Evolutionary conservation across 2,113 vertebrate species (phyloP), one percentile per base, ranked within the genome.

Genomic region (Noturus placidus): DNA sequence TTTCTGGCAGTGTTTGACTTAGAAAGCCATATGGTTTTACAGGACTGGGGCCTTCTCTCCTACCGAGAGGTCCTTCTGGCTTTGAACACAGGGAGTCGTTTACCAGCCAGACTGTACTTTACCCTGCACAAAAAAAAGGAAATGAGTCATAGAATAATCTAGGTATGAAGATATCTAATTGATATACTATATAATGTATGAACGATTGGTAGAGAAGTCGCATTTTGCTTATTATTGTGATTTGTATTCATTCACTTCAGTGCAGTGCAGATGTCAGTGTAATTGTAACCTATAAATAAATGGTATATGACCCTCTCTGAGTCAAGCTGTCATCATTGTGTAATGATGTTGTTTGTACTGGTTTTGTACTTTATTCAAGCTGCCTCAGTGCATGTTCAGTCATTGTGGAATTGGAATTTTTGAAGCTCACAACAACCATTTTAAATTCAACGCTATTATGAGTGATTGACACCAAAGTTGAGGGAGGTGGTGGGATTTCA

Each of bases 31-130:
- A 86, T 86, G 84, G 80, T 69, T 89, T 86, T 83, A 77, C 80
- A 81, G 70, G 61, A 78, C 87, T 54, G 38, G 65, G 82, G 74
- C 72, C 76, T 80, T 87, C 67, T 78, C 78, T 69, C 90, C 86
- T 20, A 82, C 79, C 74, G 90, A 74, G 83, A 69, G 63, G 30
- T 87, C 87, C 89, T 90, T 81, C 87, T 87, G 89, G 74, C 85
- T 87, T 83, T 76, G n/a, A 78, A 87, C 67, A 84, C 69, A 52
- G 70, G 86, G n/a, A 56, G 77, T 87, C 83, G 61, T 59, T 76
- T 69, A 59, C 54, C 54, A 84, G 85, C 82, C 76, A 82, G 57
- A 85, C 76, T 72, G 86, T 87, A 72, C 80, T 76, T 74, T 82
- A 50, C 30, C 67, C 56, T 35, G 22, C 52, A 42, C 9, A 69